Percentiles rank a stretch among this genome's conserved stretches.
Evolutionary conservation across 2,113 vertebrate species (phyloP).

Genomic region (Pygoscelis antarcticus): DNA sequence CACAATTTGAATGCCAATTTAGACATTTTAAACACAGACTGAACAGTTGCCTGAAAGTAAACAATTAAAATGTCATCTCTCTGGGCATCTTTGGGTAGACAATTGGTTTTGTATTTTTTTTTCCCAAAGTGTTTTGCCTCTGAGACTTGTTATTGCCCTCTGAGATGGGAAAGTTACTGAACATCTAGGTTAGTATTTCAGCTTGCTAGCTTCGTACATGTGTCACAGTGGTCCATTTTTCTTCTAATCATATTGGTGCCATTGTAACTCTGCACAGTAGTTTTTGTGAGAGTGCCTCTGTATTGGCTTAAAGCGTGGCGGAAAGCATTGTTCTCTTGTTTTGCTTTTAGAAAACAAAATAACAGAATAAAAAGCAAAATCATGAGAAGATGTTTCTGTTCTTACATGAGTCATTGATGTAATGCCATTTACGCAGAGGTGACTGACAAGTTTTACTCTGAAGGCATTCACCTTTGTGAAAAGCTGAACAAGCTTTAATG

Average conservation of each 20-base stretch:
- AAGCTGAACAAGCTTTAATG: neutral
- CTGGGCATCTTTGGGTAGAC: neutral
- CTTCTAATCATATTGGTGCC: neutral
- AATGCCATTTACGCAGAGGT: neutral
- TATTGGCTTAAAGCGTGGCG: neutral
- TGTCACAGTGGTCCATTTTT: neutral
- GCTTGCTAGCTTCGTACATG: neutral
- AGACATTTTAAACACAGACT: neutral
- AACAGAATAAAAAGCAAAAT: neutral
- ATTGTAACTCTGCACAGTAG: neutral
- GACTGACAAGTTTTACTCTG: neutral
- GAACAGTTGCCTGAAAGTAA: neutral
- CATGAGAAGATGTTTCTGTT: neutral
- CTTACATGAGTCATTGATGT: neutral
- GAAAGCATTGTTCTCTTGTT: neutral
- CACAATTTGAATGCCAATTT: neutral
- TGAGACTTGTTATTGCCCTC: neutral
- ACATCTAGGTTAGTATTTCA: neutral
- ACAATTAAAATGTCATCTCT: neutral
- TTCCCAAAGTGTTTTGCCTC: neutral
- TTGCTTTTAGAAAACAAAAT: neutral
- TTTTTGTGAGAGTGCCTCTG: neutral
- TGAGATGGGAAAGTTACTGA: neutral
- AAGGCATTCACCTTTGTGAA: neutral
- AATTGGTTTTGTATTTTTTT: rapidly evolving